Conservation (phyloP, 2,888 invertebrate species). For the Clanis bilineata region DNA sequence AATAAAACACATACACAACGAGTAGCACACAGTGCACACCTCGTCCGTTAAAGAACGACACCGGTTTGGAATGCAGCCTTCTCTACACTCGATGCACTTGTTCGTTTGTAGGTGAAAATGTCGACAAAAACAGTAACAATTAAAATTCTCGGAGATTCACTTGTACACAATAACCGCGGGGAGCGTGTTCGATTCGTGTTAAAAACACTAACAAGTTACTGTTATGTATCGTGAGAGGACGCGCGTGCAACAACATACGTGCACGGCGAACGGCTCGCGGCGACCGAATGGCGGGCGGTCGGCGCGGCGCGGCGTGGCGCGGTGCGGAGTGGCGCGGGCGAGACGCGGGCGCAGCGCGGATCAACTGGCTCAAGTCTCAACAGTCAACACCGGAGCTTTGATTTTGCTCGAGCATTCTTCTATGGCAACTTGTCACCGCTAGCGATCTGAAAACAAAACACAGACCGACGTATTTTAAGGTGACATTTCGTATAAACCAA, state of each 20-base stretch:
- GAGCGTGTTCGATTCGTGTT: conserved; percentile 40
- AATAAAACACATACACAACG: conserved; percentile 60
- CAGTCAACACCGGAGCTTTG: not conserved
- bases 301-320: conserved; percentile 18
- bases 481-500: too few species aligned
- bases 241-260: conserved; percentile 37
- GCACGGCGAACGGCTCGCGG: conserved; percentile 50
- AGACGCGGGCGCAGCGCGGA: not conserved
- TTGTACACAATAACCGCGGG: conserved; percentile 30
- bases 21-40: conserved; percentile 60
- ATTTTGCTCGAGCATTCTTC: not conserved
- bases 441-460: conserved; percentile 1
- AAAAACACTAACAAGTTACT: conserved; percentile 40
- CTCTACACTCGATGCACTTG: conserved; percentile 70
- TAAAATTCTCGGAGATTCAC: conserved; percentile 40
- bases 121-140: conserved; percentile 42
- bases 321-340: not conserved
- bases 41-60: conserved; percentile 78
- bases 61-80: conserved; percentile 80
- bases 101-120: conserved; percentile 47
- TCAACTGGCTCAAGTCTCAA: too few species aligned
- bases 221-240: conserved; percentile 26
- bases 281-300: conserved; percentile 53
- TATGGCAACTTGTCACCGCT: not conserved
- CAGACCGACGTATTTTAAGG: too few species aligned